phyloP scores from a whole-genome alignment of 2,113 vertebrate species.

The Nothoprocta pentlandii region DNA sequence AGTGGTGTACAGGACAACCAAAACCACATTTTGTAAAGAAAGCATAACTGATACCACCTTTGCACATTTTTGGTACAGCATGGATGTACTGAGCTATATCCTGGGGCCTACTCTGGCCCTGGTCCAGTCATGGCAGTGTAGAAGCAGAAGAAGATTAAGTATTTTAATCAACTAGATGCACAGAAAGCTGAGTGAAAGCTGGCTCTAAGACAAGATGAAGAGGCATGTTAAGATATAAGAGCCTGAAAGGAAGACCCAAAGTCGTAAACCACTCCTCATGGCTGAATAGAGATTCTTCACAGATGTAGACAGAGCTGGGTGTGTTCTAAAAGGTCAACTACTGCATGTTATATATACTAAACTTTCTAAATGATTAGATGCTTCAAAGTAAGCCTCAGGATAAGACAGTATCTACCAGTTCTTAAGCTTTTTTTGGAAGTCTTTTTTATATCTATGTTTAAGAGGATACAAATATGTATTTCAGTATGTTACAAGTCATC shows the following conservation, averaged over 20 bases:
- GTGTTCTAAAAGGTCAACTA: neutral
- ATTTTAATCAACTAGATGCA: constrained; percentile 17
- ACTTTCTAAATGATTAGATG: neutral
- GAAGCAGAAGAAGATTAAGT: neutral
- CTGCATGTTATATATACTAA: neutral
- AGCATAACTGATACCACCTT: neutral
- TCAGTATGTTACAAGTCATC: neutral
- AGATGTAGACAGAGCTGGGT: neutral
- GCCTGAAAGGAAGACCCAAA: neutral
- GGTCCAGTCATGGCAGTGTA: neutral
- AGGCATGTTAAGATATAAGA: neutral
- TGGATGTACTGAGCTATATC: neutral
- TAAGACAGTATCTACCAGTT: neutral
- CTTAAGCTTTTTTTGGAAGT: neutral
- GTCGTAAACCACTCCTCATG: neutral
- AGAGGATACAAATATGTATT: neutral
- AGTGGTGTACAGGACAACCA: neutral
- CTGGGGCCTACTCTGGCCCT: neutral
- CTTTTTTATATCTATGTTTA: neutral
- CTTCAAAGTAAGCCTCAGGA: neutral
- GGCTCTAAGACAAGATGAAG: neutral
- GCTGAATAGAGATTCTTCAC: neutral
- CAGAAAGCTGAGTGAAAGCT: neutral
- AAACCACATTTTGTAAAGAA: neutral
- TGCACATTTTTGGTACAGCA: neutral